Base-by-base conservation (phyloP, 2,113 vertebrate genomes). In the Varanus salvator region DNA sequence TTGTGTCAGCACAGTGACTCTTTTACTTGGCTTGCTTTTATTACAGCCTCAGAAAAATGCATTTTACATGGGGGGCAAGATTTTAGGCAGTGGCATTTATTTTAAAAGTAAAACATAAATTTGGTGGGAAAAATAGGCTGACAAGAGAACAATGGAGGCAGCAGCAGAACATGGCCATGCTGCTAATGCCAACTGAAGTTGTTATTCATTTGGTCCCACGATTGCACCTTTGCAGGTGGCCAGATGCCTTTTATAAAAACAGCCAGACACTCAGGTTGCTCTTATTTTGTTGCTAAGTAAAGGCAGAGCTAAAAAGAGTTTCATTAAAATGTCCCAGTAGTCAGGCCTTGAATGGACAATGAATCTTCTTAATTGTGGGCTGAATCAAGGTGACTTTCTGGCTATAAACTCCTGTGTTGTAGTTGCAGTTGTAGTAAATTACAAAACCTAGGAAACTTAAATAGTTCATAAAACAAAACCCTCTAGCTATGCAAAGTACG, bases 241-340 rank as follows among this genome's bases (percentile, higher is more conserved):
- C 34, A 1, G 84, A 76, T 82, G 81, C 87, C 38, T 0, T 92
- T 88, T 78, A 1, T 48, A 69, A 82, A 92, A 83, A 75, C 69
- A 92, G n/a, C n/a, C n/a, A n/a, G n/a, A n/a, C n/a, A n/a, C n/a
- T n/a, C n/a, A n/a, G 66, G 90, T 84, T 90, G 94, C 86, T 91
- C 87, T 85, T 1, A 38, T 84, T 92, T 93, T 90, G 94, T 93
- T 91, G 94, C 95, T 90, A 84, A 94, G 95, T 93, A 95, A 94
- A 95, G 91, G 34, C 87, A 86, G 64, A 88, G 91, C 88, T 92
- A 50, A 60, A 29, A 69, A 87, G 54, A 84, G 4, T 19, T 31
- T 54, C 78, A 85, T 31, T 11, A 77, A 19, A 92, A 91, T 86
- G 21, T 93, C 84, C 31, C 85, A 23, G 31, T 38, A 57, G 50